These are phyloP conservation scores for Coelinius sp. DNA, from an alignment of 2,888 invertebrate genomes.

Conservation along the genomic window DNA sequence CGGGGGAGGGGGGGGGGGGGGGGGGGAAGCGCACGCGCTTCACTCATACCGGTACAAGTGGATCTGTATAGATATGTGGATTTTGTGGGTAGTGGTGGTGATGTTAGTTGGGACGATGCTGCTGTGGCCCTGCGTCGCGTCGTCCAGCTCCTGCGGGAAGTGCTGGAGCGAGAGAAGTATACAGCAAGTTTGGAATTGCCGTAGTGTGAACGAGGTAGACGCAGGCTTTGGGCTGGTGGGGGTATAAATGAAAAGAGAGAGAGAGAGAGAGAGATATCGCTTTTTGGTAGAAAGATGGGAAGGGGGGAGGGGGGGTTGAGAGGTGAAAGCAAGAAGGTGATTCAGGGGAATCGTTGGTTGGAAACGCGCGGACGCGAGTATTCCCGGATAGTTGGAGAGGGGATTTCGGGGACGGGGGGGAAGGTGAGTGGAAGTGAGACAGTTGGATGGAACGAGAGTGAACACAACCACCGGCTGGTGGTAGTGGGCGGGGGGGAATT, in stretches of 20 bases:
- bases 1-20: conserved; percentile 14
- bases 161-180: conserved; percentile 39
- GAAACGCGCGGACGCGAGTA: conserved; percentile 27
- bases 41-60: conserved; percentile 23
- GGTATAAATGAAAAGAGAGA: conserved; percentile 34
- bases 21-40: conserved; percentile 45
- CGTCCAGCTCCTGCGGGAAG: conserved; percentile 33
- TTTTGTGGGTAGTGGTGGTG: background rate
- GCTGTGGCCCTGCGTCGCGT: conserved; percentile 36
- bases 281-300: background rate
- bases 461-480: conserved; percentile 49
- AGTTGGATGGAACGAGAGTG: conserved; percentile 41
- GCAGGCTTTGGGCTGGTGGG: conserved; percentile 28
- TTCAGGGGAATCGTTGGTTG: conserved; percentile 27
- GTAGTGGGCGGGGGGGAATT: conserved; percentile 45
- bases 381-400: conserved; percentile 26
- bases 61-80: conserved; percentile 9
- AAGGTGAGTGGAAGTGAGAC: conserved; percentile 27
- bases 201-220: conserved; percentile 42
- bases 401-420: conserved; percentile 36
- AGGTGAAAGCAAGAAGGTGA: conserved; percentile 29
- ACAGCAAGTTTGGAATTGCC: conserved; percentile 34
- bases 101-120: background rate
- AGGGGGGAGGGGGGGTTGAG: background rate
- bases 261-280: background rate